phyloP scores from a whole-genome alignment of 1,140 invertebrate species.

The Metaphire vulgaris region DNA sequence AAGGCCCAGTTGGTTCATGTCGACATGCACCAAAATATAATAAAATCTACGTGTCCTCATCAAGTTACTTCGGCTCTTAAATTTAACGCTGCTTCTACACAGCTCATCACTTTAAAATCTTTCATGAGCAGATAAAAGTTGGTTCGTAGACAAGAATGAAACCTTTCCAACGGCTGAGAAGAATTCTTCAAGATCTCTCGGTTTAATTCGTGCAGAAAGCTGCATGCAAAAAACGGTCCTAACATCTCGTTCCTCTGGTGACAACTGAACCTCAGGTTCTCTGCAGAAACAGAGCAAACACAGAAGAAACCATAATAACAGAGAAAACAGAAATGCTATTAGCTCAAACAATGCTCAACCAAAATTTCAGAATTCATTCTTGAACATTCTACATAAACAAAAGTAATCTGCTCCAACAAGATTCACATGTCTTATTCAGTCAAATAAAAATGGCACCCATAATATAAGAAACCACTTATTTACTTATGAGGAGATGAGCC shows the following conservation, averaged over 20 bases:
- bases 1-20: background rate
- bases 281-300: too few relatives aligned
- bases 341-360: background rate
- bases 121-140: too few relatives aligned
- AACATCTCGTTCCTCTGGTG: conserved; percentile 94
- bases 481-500: too few relatives aligned
- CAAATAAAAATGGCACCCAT: conserved; percentile 5
- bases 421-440: background rate
- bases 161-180: conserved; percentile 98
- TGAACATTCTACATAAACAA: background rate
- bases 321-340: background rate
- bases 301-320: background rate
- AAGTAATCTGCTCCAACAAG: background rate
- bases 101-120: background rate
- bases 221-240: conserved; percentile 88
- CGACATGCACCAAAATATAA: background rate
- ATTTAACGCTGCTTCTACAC: background rate
- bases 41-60: background rate
- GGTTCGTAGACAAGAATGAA: too few relatives aligned
- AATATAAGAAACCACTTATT: background rate
- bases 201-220: conserved; percentile 79
- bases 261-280: conserved; percentile 59
- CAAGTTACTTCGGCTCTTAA: background rate
- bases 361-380: background rate
- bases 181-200: conserved; percentile 96